Evolutionary conservation across 1,140 invertebrate species (phyloP).

Genomic region (Ips nitidus): DNA sequence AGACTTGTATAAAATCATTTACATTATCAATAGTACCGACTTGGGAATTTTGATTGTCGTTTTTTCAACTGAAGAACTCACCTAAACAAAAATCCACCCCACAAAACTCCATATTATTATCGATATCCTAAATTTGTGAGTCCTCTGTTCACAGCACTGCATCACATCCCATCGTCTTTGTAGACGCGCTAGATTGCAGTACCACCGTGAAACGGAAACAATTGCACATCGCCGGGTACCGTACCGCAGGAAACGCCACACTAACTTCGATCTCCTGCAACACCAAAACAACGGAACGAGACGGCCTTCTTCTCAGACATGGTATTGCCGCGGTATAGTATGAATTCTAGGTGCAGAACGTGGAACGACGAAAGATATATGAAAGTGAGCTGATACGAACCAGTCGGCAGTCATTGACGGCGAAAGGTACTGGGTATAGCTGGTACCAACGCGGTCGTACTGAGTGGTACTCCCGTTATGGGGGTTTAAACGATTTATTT

Average conservation of each 20-base stretch:
- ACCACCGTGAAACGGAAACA: slow-evolving; percentile 18
- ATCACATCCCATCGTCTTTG: slow-evolving; percentile 5
- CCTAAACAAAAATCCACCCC: too few relatives aligned
- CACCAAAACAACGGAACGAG: slow-evolving; percentile 23
- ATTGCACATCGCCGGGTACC: slow-evolving; percentile 26
- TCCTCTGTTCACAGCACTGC: slow-evolving; percentile 13
- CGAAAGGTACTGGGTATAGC: slow-evolving; percentile 4
- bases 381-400: slow-evolving; percentile 27
- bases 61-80: too few relatives aligned
- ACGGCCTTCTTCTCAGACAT: slow-evolving; percentile 30
- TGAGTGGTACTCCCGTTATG: too few relatives aligned
- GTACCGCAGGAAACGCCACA: slow-evolving; percentile 24
- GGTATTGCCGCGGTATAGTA: slow-evolving; percentile 9
- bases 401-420: slow-evolving; percentile 26
- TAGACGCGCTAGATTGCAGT: slow-evolving; percentile 13
- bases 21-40: too few relatives aligned
- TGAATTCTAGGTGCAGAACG: slow-evolving; percentile 31
- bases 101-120: too few relatives aligned
- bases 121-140: too few relatives aligned
- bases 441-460: too few relatives aligned
- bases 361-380: slow-evolving; percentile 30
- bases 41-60: too few relatives aligned
- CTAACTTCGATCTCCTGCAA: slow-evolving; percentile 13
- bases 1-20: background rate
- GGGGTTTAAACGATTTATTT: too few relatives aligned